Evolutionary conservation across 2,113 vertebrate species (phyloP), one percentile per base, ranked within the genome.

Genomic region (Phoxinus phoxinus): DNA sequence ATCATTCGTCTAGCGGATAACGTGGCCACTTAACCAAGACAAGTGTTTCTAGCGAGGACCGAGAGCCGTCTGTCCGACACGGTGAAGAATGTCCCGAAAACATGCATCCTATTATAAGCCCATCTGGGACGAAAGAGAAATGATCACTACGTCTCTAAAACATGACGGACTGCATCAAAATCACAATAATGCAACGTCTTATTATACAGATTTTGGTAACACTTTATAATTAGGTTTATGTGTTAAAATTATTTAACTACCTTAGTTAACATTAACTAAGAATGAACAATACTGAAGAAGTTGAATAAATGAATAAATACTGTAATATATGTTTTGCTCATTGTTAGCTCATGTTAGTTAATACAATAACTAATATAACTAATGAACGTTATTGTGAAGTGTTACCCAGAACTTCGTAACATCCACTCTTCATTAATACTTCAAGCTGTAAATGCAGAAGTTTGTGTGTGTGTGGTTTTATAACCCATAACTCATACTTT

Each of bases 1-100:
- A 75, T 88, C 91, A 93, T 94, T 89, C 91, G 88, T 93, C 93
- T 92, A 90, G 84, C 69, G 69, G 91, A 86, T 92, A 92, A 90
- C 72, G 3, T 85, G 84, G 89, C 88, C 90, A 88, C 89, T 91
- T 91, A 91, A 90, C 86, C 87, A 91, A 91, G 91, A 94, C 88
- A 85, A 91, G 90, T 89, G 91, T 85, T 89, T 87, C 89, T 86
- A 78, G 86, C 53, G 83, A 89, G 89, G 88, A 89, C 86, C 89
- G 88, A 92, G 89, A 91, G 90, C 85, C 27, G 46, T 48, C 51
- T 78, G 77, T 87, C 90, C 85, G n/a, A 90, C 90, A 85, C 88
- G 89, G 90, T 94, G 91, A 93, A 89, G 88, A 89, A 94, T 93
- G 90, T 92, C 88, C 88, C 90, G 77, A 89, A 89, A 78, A 88